Conservation (phyloP, 1,140 invertebrate genomes). For the Lerema accius region DNA sequence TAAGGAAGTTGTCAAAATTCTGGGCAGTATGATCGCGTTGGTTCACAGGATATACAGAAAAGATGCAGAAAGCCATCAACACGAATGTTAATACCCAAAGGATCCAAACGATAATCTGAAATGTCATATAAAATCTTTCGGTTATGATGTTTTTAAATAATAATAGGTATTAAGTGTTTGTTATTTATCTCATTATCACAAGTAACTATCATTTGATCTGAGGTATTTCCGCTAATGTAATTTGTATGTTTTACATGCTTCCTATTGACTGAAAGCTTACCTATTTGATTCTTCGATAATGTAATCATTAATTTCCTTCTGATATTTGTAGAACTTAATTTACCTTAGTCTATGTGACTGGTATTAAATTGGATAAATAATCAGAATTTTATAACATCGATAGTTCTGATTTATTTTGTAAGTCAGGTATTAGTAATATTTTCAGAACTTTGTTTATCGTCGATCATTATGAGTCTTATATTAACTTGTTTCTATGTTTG, state of each 20-base stretch:
- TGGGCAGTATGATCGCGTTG: conserved; percentile 36
- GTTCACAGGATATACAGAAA: conserved; percentile 45
- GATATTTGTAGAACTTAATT: no score
- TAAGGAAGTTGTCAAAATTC: conserved; percentile 75
- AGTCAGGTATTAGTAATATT: no score
- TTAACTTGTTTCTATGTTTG: no score
- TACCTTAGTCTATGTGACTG: no score
- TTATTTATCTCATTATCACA: background rate
- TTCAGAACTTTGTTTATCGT: no score
- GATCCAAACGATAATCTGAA: conserved; percentile 38
- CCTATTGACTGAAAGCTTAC: background rate
- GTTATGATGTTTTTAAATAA: background rate
- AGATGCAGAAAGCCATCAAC: conserved; percentile 44
- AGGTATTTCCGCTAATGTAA: no score
- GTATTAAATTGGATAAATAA: no score
- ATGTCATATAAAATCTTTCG: background rate
- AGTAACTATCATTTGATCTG: background rate
- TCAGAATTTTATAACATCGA: no score
- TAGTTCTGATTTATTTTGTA: no score
- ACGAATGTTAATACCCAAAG: conserved; percentile 43
- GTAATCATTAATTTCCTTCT: background rate
- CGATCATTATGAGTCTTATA: no score
- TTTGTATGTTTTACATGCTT: no score
- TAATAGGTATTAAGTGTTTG: background rate
- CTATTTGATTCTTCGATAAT: background rate